Conservation (phyloP, 2,888 invertebrate species). For the Acrocyrtus sp. region DNA sequence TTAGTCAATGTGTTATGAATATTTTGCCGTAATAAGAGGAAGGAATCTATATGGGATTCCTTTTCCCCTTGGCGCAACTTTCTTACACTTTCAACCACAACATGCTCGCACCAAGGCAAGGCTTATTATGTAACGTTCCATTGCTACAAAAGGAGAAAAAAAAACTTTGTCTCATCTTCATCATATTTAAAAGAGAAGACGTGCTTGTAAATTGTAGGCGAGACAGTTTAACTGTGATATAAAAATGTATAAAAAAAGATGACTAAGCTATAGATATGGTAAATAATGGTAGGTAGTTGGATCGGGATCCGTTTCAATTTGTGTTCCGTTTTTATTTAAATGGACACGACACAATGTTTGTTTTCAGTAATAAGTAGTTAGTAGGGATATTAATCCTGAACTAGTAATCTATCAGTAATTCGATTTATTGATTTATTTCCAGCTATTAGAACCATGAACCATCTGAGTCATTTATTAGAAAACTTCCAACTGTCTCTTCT, state of each 20-base stretch:
- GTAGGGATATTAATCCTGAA: too few species aligned
- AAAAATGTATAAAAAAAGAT: too few species aligned
- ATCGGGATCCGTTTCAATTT: too few species aligned
- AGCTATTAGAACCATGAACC: constrained; percentile 8
- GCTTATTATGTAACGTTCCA: not conserved
- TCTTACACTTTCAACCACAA: constrained; percentile 6
- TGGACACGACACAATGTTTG: too few species aligned
- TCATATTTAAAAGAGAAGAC: not conserved
- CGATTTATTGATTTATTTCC: constrained; percentile 47
- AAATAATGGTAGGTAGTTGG: too few species aligned
- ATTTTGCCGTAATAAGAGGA: not conserved
- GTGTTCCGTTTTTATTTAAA: too few species aligned
- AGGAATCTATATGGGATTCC: not conserved
- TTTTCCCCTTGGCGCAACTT: constrained; percentile 11
- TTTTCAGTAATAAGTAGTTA: too few species aligned
- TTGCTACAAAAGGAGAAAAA: not conserved
- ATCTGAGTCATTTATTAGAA: constrained; percentile 10
- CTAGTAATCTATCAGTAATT: too few species aligned
- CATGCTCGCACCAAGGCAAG: not conserved
- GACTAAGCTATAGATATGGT: too few species aligned
- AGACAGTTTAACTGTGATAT: too few species aligned
- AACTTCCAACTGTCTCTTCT: too few species aligned
- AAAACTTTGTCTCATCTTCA: not conserved
- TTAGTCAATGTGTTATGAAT: constrained; percentile 24
- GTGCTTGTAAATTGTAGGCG: not conserved